Percentiles rank a stretch among this genome's conserved stretches.
Evolutionary conservation across 2,113 vertebrate species (phyloP).

Genomic region (Rhegmatorhina hoffmannsi): DNA sequence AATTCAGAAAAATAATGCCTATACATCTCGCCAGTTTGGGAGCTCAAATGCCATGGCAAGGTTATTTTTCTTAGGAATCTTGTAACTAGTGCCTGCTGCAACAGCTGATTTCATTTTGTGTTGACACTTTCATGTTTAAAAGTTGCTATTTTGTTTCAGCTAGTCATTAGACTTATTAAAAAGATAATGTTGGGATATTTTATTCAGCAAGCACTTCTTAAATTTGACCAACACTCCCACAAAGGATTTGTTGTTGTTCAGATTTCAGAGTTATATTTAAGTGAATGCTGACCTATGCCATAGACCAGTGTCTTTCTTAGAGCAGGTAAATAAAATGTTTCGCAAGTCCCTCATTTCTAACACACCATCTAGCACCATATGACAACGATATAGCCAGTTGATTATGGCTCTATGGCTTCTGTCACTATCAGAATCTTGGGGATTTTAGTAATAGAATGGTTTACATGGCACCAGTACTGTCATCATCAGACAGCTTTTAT

Average conservation of each 20-base stretch:
- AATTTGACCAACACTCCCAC: neutral
- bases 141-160: neutral
- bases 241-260: neutral
- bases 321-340: neutral
- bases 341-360: neutral
- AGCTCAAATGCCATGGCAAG: neutral
- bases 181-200: neutral
- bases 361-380: neutral
- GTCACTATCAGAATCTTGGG: neutral
- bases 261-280: neutral
- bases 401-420: neutral
- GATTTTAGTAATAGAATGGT: neutral
- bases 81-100: neutral
- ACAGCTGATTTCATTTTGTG: neutral
- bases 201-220: neutral
- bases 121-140: neutral
- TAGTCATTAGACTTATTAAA: neutral
- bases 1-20: neutral
- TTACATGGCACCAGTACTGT: neutral
- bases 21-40: fast-evolving
- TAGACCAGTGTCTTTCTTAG: neutral
- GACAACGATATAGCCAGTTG: neutral
- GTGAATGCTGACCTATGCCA: neutral
- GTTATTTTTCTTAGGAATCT: neutral
- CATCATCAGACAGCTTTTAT: neutral